Evolutionary conservation across 2,888 invertebrate genomes (phyloP).

Genomic region (Melinopterus prodromus): DNA sequence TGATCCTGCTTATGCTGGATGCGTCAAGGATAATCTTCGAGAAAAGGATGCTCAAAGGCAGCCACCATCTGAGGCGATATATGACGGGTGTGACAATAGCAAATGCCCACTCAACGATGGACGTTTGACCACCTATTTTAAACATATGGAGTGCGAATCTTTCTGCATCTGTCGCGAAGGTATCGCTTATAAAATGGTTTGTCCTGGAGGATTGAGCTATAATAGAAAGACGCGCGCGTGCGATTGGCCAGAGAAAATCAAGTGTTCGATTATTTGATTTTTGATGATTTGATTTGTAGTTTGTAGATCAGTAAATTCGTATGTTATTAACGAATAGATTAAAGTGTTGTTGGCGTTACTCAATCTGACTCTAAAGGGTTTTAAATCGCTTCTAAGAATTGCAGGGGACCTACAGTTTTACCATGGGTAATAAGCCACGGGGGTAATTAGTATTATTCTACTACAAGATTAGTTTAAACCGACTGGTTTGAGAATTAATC

Average conservation of each 20-base stretch:
- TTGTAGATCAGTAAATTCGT: too few relatives aligned
- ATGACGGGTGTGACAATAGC: not conserved
- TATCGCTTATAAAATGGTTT: not conserved
- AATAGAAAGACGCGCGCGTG: not conserved
- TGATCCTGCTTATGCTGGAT: conserved; percentile 29
- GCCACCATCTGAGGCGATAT: not conserved
- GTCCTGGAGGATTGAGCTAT: not conserved
- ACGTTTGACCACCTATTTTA: not conserved
- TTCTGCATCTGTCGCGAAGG: not conserved
- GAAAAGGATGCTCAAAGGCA: not conserved
- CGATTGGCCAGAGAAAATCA: not conserved
- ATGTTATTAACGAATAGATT: too few relatives aligned
- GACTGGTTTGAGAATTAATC: too few relatives aligned
- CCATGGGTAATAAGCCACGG: too few relatives aligned
- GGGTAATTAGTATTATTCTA: too few relatives aligned
- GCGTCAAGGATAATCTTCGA: conserved; percentile 42
- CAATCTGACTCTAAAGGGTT: too few relatives aligned
- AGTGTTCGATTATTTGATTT: too few relatives aligned
- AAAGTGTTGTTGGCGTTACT: too few relatives aligned
- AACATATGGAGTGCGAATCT: not conserved
- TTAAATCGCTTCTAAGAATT: too few relatives aligned
- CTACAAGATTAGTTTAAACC: too few relatives aligned
- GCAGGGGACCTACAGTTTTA: too few relatives aligned
- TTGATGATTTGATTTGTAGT: too few relatives aligned
- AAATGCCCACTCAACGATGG: not conserved